phyloP scores from a whole-genome alignment of 2,797 vertebrate genomes.

The Odontamblyopus lacepedii region DNA sequence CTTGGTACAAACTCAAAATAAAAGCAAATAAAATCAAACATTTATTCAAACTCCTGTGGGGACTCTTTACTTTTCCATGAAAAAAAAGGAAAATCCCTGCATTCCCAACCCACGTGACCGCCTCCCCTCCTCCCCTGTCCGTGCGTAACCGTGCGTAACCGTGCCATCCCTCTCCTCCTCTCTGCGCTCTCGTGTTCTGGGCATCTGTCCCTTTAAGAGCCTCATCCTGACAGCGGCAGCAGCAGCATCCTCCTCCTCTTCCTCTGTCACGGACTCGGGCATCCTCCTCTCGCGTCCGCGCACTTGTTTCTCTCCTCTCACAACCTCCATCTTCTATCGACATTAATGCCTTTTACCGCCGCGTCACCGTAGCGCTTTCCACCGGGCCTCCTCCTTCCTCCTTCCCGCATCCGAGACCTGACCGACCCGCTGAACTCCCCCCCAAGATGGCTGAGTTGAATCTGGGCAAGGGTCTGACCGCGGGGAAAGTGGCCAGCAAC shows the following conservation, averaged over 20 bases:
- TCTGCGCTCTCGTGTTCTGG: constrained; percentile 1
- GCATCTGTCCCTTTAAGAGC: constrained; percentile 73
- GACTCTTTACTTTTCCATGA: too few species aligned
- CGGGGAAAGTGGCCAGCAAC: constrained; percentile 95
- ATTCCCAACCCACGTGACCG: background rate
- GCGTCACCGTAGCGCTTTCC: constrained; percentile 58
- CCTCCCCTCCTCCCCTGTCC: background rate
- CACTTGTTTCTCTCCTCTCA: too few species aligned
- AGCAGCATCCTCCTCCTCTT: constrained; percentile 52
- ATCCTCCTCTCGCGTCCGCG: constrained; percentile 8
- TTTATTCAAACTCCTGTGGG: too few species aligned
- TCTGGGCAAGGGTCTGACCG: constrained; percentile 95
- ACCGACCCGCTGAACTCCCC: constrained; percentile 48
- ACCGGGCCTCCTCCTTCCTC: constrained; percentile 48
- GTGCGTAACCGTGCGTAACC: too few species aligned
- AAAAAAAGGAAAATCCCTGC: background rate
- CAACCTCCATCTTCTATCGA: constrained; percentile 23
- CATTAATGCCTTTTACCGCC: constrained; percentile 59
- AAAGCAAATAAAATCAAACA: too few species aligned
- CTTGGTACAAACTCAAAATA: too few species aligned
- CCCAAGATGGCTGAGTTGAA: constrained; percentile 95
- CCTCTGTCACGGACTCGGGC: constrained; percentile 52
- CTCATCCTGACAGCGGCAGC: constrained; percentile 52
- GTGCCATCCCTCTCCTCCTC: too few species aligned
- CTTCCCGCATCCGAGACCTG: constrained; percentile 52